A percentile compares a stretch with the other conserved stretches of the same genome.
Evolutionary conservation across 1,140 invertebrate species (phyloP).

Genomic region (Penaeus japonicus): DNA sequence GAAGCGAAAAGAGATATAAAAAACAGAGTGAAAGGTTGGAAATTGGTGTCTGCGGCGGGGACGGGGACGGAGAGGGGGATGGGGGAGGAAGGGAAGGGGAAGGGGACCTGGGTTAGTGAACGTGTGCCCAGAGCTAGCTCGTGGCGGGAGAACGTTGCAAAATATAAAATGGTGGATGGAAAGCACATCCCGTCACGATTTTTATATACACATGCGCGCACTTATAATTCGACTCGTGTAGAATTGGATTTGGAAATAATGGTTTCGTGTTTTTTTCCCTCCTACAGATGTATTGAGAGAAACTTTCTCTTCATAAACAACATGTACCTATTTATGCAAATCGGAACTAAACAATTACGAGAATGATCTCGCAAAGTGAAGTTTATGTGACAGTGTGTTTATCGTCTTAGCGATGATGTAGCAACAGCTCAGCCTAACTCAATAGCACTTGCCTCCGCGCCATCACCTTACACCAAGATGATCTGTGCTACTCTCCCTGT

Average conservation of each 20-base stretch:
- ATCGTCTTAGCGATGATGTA: no score
- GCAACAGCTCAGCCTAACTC: not conserved
- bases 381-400: no score
- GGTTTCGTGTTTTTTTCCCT: no score
- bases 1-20: constrained; percentile 6
- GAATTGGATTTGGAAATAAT: no score
- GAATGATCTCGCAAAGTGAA: no score
- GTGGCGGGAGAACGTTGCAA: not conserved
- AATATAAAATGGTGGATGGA: not conserved
- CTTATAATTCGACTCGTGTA: not conserved
- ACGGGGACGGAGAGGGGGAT: not conserved
- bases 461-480: not conserved
- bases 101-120: not conserved
- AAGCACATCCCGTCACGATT: not conserved
- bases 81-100: not conserved
- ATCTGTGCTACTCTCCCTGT: not conserved
- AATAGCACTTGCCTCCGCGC: not conserved
- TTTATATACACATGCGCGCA: not conserved
- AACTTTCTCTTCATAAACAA: no score
- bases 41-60: not conserved
- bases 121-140: no score
- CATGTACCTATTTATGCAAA: no score
- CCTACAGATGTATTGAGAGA: no score
- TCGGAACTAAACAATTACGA: no score
- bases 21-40: constrained; percentile 27